Base-by-base conservation (phyloP, 2,888 invertebrate genomes). In the Habrosyne pyritoides region DNA sequence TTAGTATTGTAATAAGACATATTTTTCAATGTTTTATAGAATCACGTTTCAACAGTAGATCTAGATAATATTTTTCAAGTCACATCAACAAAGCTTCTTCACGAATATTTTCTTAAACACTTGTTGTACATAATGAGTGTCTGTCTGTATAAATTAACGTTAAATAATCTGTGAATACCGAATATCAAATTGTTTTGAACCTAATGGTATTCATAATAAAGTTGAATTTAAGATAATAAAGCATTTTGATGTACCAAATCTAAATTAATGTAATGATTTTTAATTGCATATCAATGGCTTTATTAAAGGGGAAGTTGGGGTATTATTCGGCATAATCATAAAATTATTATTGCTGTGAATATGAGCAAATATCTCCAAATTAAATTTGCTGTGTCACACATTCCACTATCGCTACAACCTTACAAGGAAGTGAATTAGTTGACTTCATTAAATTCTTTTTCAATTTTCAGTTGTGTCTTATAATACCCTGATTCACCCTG, bases 211-310 rank as follows among this genome's bases (percentile, higher is more conserved):
- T 71, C 66, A 70, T 74, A 10, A 28, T 30, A 73, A 66, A 63
- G 56, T 59, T 59, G 66, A 66, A 66, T 66, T 64, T 63, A 66
- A 60, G 59, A 69, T 61, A 76, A 66, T 72, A 74, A 66, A 81
- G 83, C 79, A 83, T 83, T 83, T 83, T 67, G 59, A 65, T 64
- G 58, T 70, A 77, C 82, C 83, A 83, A 81, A 82, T 75, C 60
- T 70, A 66, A 71, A 62, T 67, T 59, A 71, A 62, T 47, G 47
- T 47, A 2, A 51, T 61, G 57, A 60, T 56, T 7, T 61, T 59
- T 30, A 59, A 61, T 55, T 58, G 57, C 54, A 58, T 59, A 63
- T 65, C 63, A 57, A 58, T 26, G 58, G 63, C 54, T 70, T 70
- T 21, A 50, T 64, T 61, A 52, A 14, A 52, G 54, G 47, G 60